Conservation (phyloP, 2,113 vertebrate genomes). For the Chlorodrepanis virens region DNA sequence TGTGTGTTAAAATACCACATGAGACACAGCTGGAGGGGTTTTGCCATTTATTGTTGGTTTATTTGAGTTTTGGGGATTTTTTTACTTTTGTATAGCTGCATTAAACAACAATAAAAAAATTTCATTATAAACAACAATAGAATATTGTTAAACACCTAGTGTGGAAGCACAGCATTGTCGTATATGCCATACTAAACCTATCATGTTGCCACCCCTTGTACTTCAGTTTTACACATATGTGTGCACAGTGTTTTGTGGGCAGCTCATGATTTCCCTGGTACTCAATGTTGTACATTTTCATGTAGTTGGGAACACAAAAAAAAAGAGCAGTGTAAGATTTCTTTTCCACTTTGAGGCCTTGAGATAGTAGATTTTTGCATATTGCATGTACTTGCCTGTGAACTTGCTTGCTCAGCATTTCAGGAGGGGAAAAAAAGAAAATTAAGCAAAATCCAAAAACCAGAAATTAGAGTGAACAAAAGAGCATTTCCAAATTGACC, state of each 20-base stretch:
- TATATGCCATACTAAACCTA: conserved; percentile 13
- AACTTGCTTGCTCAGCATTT: background rate
- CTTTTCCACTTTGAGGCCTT: background rate
- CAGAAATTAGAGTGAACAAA: background rate
- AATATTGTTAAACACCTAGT: conserved; percentile 44
- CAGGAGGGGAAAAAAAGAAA: background rate
- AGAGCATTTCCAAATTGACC: background rate
- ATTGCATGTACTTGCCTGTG: background rate
- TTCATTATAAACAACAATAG: conserved; percentile 25
- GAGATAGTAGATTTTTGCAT: background rate
- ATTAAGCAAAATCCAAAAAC: background rate
- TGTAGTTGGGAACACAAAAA: background rate
- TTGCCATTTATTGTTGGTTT: background rate
- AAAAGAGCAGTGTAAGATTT: background rate
- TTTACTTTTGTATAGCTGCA: conserved; percentile 29
- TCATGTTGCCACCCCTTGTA: background rate
- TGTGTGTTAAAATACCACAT: conserved; percentile 38
- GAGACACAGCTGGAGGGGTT: background rate
- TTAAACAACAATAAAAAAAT: conserved; percentile 46
- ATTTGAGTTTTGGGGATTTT: background rate
- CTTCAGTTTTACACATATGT: background rate
- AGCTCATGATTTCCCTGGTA: background rate
- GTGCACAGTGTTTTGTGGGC: background rate
- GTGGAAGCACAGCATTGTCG: background rate
- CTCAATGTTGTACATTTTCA: background rate